These are phyloP conservation scores for Rhizoglyphus robini DNA, from an alignment of 1,140 invertebrate species.

Conservation along the genomic window DNA sequence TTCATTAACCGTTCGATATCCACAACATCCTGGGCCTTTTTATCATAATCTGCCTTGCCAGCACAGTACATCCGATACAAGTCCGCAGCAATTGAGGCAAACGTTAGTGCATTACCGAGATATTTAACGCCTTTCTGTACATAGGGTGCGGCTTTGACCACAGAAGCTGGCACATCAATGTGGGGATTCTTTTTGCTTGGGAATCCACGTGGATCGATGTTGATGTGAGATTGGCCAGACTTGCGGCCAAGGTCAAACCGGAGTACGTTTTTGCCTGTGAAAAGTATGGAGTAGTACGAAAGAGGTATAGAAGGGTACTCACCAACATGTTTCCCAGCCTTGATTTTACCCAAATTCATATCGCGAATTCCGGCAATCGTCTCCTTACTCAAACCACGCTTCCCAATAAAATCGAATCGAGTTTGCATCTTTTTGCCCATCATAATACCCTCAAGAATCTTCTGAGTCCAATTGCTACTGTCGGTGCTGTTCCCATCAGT, in stretches of 20 bases:
- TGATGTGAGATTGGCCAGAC: not conserved
- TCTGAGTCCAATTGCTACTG: too few species aligned
- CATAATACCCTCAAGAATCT: not conserved
- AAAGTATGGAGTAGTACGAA: not conserved
- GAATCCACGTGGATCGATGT: slow-evolving; percentile 1
- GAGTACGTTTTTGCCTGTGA: not conserved
- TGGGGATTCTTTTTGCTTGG: not conserved
- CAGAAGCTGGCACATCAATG: not conserved
- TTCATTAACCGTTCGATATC: not conserved
- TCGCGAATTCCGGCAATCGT: not conserved
- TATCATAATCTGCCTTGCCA: not conserved
- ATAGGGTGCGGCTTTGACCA: not conserved
- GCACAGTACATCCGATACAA: not conserved
- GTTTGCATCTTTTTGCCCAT: not conserved
- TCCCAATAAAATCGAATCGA: not conserved
- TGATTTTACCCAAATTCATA: not conserved
- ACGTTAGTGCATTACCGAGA: not conserved
- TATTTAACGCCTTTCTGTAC: not conserved
- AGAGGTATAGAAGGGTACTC: not conserved
- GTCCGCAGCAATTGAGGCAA: not conserved
- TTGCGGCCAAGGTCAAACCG: not conserved
- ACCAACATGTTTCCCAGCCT: not conserved
- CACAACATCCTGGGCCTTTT: not conserved
- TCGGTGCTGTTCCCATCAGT: too few species aligned
- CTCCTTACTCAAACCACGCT: not conserved